Percentiles rank a stretch among this genome's conserved stretches.
These are phyloP conservation scores for Chloroceryle amazona DNA, from an alignment of 2,797 vertebrate species.

Conservation along the genomic window DNA sequence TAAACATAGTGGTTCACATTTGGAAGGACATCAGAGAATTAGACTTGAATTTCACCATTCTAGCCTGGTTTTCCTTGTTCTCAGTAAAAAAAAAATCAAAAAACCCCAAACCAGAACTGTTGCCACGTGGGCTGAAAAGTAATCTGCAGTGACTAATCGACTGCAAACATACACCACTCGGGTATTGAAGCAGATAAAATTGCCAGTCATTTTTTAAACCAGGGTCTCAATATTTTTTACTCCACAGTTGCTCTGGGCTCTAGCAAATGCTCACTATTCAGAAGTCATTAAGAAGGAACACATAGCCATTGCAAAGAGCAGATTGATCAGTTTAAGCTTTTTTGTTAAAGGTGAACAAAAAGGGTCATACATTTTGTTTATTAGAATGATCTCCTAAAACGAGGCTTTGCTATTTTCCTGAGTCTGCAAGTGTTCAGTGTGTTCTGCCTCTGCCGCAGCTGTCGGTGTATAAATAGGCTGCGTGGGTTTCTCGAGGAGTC, in stretches of 20 bases:
- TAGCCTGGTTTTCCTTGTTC: neutral
- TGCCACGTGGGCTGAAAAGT: slow-evolving; percentile 14
- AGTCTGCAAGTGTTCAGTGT: neutral
- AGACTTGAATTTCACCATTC: neutral
- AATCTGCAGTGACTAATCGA: slow-evolving; percentile 43
- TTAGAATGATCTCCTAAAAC: neutral
- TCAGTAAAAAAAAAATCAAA: neutral
- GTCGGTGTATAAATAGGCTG: neutral
- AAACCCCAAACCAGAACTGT: neutral
- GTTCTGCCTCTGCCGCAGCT: slow-evolving; percentile 32
- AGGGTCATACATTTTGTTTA: neutral
- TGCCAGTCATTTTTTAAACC: slow-evolving; percentile 39
- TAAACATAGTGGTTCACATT: neutral
- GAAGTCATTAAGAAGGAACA: neutral
- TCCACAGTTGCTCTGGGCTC: neutral
- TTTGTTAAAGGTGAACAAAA: neutral
- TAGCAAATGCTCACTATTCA: neutral
- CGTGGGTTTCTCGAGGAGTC: neutral
- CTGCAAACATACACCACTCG: neutral
- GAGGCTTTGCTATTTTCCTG: neutral
- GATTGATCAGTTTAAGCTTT: slow-evolving; percentile 10
- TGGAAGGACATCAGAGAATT: neutral
- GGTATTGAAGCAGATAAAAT: slow-evolving; percentile 45
- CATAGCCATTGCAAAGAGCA: fast-evolving
- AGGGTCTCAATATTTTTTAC: neutral